Conservation (phyloP, 2,113 vertebrate species). For the Carassius auratus region DNA sequence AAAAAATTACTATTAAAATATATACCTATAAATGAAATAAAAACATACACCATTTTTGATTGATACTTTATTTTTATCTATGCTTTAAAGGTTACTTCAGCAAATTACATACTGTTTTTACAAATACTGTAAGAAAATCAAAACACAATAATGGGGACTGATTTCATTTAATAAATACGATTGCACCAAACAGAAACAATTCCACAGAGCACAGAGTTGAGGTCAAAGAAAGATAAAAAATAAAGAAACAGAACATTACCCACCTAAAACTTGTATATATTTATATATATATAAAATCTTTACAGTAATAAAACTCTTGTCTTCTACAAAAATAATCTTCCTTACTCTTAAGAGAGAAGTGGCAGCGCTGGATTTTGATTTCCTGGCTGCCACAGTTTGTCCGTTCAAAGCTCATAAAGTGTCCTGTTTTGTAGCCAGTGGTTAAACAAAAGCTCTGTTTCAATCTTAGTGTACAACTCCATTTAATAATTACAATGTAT, state of each 20-base stretch:
- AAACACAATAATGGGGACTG: constrained; percentile 71
- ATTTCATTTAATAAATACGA: constrained; percentile 82
- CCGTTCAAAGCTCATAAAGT: constrained; percentile 33
- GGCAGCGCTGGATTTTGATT: constrained; percentile 40
- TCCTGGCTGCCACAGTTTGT: background rate
- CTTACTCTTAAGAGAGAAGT: constrained; percentile 63
- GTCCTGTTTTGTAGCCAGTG: constrained; percentile 19
- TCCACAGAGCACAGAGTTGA: constrained; percentile 76
- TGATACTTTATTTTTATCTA: constrained; percentile 61
- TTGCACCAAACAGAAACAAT: constrained; percentile 75
- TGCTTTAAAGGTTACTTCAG: constrained; percentile 66
- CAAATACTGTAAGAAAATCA: constrained; percentile 72
- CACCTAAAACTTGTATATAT: constrained; percentile 66
- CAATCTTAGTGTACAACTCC: background rate
- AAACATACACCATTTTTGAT: constrained; percentile 35
- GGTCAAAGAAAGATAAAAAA: constrained; percentile 58
- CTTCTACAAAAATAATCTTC: constrained; percentile 79
- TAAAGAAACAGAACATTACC: constrained; percentile 68
- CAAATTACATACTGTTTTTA: constrained; percentile 69
- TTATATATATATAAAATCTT: constrained; percentile 75
- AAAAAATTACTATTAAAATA: too few relatives aligned
- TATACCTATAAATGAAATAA: too few relatives aligned
- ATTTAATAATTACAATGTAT: background rate
- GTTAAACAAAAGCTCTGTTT: background rate
- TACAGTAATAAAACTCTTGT: constrained; percentile 78